phyloP scores from a whole-genome alignment of 2,113 vertebrate genomes.

The Cercopithecus mona region DNA sequence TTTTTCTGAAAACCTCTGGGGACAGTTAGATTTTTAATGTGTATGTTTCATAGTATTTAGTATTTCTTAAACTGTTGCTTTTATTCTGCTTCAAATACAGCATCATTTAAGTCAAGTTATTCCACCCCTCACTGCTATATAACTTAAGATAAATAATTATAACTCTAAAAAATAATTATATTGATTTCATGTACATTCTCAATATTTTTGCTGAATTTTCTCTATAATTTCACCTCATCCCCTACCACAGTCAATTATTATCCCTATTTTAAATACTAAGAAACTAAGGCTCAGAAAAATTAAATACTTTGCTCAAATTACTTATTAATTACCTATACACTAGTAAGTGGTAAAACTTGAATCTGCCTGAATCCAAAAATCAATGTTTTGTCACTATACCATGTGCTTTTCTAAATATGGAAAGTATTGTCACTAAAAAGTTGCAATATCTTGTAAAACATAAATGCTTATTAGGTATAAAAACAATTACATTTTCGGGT shows the following conservation, averaged over 20 bases:
- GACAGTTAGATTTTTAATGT: neutral
- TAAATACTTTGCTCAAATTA: neutral
- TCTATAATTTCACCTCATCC: neutral
- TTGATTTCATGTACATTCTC: neutral
- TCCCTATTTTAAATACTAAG: neutral
- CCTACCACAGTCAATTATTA: neutral
- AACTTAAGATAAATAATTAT: neutral
- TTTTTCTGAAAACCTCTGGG: neutral
- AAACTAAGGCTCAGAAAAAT: neutral
- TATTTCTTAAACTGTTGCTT: neutral
- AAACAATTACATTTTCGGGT: neutral
- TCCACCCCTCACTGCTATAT: neutral
- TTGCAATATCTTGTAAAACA: neutral
- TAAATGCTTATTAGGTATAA: neutral
- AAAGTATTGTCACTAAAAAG: neutral
- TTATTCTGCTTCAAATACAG: neutral
- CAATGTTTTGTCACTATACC: neutral
- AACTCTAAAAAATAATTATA: neutral
- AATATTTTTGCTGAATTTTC: neutral
- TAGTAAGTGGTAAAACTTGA: neutral
- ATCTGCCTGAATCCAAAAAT: neutral
- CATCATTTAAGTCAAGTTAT: neutral
- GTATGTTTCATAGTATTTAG: neutral
- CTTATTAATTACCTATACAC: neutral
- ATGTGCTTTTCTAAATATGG: neutral